Percentiles rank a stretch among this genome's conserved stretches.
Evolutionary conservation across 2,797 vertebrate genomes (phyloP).

Genomic region (Catharus ustulatus): DNA sequence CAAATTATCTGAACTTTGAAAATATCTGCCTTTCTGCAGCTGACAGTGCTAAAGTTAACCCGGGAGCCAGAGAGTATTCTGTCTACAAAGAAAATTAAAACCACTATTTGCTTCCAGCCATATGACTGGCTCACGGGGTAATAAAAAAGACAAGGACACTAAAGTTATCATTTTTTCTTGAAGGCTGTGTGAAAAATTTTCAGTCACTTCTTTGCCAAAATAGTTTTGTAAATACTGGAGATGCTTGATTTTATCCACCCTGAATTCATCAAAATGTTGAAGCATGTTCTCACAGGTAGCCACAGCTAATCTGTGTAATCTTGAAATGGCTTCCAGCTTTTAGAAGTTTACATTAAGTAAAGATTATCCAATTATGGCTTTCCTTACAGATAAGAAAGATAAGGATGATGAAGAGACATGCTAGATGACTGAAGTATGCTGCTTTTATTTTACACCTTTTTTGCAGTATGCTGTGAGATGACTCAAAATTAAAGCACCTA

Average conservation of each 20-base stretch:
- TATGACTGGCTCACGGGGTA: neutral
- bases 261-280: slow-evolving; percentile 26
- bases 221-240: slow-evolving; percentile 53
- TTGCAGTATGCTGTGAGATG: neutral
- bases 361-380: slow-evolving; percentile 70
- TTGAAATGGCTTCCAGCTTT: slow-evolving; percentile 66
- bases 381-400: slow-evolving; percentile 65
- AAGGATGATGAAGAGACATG: slow-evolving; percentile 19
- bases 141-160: neutral
- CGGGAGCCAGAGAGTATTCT: neutral
- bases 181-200: slow-evolving; percentile 34
- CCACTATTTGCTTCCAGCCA: neutral
- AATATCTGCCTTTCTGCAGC: slow-evolving; percentile 12
- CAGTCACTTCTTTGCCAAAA: slow-evolving; percentile 48
- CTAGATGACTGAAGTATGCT: slow-evolving; percentile 30
- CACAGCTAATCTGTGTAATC: slow-evolving; percentile 48
- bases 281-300: slow-evolving; percentile 65
- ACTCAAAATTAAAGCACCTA: neutral
- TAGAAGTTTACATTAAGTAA: slow-evolving; percentile 68
- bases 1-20: neutral
- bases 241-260: slow-evolving; percentile 40
- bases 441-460: slow-evolving; percentile 10
- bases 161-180: slow-evolving; percentile 14
- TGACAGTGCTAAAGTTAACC: neutral
- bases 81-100: slow-evolving; percentile 20